Conservation (phyloP, 2,797 vertebrate species). For the Loriculus beryllinus region DNA sequence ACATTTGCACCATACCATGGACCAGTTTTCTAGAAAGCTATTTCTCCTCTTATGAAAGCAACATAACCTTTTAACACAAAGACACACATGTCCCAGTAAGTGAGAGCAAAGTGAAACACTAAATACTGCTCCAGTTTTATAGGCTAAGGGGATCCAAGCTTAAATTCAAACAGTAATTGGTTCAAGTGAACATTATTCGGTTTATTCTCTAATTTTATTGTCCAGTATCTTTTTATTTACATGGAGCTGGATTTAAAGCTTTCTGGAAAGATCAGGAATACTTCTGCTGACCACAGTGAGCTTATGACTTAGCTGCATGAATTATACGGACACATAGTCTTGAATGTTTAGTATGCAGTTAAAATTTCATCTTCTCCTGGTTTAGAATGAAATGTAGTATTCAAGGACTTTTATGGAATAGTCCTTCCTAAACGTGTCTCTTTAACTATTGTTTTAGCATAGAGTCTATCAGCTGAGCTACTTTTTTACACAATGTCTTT, state of each 20-base stretch:
- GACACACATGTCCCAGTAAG: fast-evolving
- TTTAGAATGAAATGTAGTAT: neutral
- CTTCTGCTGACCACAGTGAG: neutral
- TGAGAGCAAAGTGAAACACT: neutral
- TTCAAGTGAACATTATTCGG: neutral
- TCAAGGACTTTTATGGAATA: neutral
- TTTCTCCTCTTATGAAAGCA: neutral
- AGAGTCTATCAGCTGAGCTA: neutral
- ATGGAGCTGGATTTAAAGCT: neutral
- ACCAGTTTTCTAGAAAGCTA: neutral
- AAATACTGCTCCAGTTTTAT: neutral
- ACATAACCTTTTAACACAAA: neutral
- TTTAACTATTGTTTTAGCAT: neutral
- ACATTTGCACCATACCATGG: neutral
- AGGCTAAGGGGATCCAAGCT: neutral
- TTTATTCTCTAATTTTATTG: neutral
- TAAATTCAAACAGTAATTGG: neutral
- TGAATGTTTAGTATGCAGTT: neutral
- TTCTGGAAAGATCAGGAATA: neutral
- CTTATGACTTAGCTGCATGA: neutral
- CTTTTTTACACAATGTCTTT: neutral
- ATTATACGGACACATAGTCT: neutral
- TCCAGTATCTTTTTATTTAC: neutral
- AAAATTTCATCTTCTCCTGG: neutral
- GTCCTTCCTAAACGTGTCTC: neutral